Base-by-base conservation (phyloP, 1,140 invertebrate species). In the Cyphomyrmex costatus region DNA sequence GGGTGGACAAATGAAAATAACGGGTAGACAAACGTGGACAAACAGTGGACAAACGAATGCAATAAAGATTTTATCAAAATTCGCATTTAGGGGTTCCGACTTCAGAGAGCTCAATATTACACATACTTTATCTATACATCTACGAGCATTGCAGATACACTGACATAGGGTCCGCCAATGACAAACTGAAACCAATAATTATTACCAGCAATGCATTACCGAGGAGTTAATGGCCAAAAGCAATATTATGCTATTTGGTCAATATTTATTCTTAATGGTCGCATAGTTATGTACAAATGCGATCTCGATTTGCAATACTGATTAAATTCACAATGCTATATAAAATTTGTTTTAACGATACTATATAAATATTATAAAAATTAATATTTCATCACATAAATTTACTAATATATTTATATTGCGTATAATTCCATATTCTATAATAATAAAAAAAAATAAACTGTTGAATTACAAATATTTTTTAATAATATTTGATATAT, bases 211-310 rank as follows among this genome's bases (percentile, higher is more conserved):
- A 27, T 46, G 46, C 14, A 80, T 66, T 10, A 33, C 10, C 74
- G 24, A 66, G 27, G 27, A 79, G 46, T 46, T 79, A 79, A 79
- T 80, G 33, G 49, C 16, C 65, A 78, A 42, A 33, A 60, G 76
- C 16, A 56, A 80, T 80, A 70, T 70, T 80, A 70, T 36, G 21
- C 46, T 65, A 70, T 42, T 68, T 46, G 33, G 51, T 80, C 63
- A 80, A 80, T 70, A 80, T 80, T 80, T 80, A 80, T 80, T 21
- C 49, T 58, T 58, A 30, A 70, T 70, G 30, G 19, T 33, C 30
- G 24, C 21, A 27, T 53, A 21, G 3, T 60, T 56, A 4, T 56
- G 12, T 2, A 65, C 30, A 24, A 70, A 33, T 80, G 49, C 65
- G 21, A 14, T 56, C 68, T 80, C 21, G 16, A 80, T 56, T 53